Base-by-base conservation (phyloP, 2,113 vertebrate species). In the Alosa alosa region DNA sequence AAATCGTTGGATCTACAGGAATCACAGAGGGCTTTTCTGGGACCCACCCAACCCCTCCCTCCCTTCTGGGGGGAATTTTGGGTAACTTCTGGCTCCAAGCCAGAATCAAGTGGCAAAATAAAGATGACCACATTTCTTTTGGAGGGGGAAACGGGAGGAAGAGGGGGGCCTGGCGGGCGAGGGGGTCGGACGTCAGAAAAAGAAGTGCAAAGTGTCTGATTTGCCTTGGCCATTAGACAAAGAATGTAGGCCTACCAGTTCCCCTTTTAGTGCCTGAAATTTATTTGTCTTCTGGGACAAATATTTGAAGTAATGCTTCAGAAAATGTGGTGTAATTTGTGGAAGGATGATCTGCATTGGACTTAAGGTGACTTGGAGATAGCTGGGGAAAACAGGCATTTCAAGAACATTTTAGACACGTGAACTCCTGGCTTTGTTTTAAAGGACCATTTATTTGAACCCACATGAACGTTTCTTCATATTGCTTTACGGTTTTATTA, bases 21-120 rank as follows among this genome's bases (percentile, higher is more conserved):
- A 91, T 90, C 90, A 91, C 88, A 90, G 78, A 50, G 84, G 86
- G 84, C 89, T 90, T 85, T 46, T 60, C 55, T 87, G 82, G 47
- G n/a, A 86, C 44, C 47, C 41, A 81, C 60, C 44, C 46, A 83
- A 64, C 15, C 9, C 47, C 18, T 6, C 57, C 4, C 22, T n/a
- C 5, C 18, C 18, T 18, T 18, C 57, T n/a, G 18, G 20, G 22
- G 3, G 57, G 57, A 22, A 60, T 60, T 60, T 22, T 6, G 57
- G 13, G 17, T 18, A 60, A n/a, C 20, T 60, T 60, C 57, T 60
- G 57, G 57, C 57, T n/a, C 20, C 18, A 60, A 20, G 18, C 20
- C 20, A 60, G 57, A 60, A 60, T 60, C 4, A 6, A 60, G 18
- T 22, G 18, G 57, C 20, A 18, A n/a, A n/a, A 60, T 17, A 20